phyloP scores from a whole-genome alignment of 2,797 vertebrate species.

The Gephyroberyx darwinii region DNA sequence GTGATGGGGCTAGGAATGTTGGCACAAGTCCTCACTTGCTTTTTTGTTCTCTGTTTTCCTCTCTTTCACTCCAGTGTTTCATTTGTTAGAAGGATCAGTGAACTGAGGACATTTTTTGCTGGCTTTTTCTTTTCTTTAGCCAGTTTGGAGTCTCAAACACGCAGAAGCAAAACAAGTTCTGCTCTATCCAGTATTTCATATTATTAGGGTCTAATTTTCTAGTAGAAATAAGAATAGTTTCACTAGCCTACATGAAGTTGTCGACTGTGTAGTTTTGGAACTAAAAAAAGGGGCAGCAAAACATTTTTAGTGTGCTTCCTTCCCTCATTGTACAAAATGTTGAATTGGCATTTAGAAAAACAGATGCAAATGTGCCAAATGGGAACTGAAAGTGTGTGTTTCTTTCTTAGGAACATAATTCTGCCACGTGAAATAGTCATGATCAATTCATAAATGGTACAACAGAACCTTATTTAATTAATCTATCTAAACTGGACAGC shows the following conservation, averaged over 20 bases:
- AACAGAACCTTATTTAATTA: not conserved
- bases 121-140: not conserved
- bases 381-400: constrained; percentile 33
- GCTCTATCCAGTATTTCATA: not conserved
- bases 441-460: not conserved
- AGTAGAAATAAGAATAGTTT: not conserved
- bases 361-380: not conserved
- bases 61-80: constrained; percentile 55
- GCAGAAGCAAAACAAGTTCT: not conserved
- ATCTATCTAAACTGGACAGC: too few species aligned
- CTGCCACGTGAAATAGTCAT: not conserved
- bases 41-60: constrained; percentile 51
- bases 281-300: too few species aligned
- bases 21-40: constrained; percentile 66
- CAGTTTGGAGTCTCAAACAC: constrained; percentile 22
- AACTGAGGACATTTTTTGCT: constrained; percentile 33
- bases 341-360: not conserved
- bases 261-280: not conserved
- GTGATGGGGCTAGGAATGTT: constrained; percentile 72
- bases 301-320: not conserved
- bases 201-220: constrained; percentile 10
- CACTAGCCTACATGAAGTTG: not conserved
- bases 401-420: not conserved
- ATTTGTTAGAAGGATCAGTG: constrained; percentile 56
- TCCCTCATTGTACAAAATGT: not conserved